These are phyloP conservation scores for Anolis carolinensis DNA, from an alignment of 2,113 vertebrate genomes.

Conservation along the genomic window DNA sequence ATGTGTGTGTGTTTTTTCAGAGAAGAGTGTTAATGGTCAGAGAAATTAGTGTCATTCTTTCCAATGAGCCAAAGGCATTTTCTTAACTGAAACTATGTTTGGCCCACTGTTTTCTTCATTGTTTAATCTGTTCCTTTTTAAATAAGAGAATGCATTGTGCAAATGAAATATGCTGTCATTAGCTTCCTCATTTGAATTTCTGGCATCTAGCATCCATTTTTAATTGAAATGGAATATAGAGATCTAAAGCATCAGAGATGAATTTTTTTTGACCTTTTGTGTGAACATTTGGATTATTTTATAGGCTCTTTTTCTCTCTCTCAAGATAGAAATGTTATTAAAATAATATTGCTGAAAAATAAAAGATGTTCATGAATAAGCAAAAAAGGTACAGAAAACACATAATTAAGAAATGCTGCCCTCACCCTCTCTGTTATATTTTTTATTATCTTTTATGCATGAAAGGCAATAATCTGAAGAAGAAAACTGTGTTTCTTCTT, in stretches of 20 bases:
- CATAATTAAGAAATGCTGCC: no score
- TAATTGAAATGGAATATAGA: slow-evolving; percentile 60
- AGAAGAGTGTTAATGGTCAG: not conserved
- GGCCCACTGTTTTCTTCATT: not conserved
- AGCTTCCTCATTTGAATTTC: slow-evolving; percentile 51
- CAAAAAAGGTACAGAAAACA: no score
- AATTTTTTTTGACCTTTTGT: slow-evolving; percentile 58
- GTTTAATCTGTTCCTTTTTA: slow-evolving; percentile 5
- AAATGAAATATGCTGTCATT: slow-evolving; percentile 39
- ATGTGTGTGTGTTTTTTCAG: no score
- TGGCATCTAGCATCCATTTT: slow-evolving; percentile 46
- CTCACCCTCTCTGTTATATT: no score
- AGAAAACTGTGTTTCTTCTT: no score
- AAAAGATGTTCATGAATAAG: not conserved
- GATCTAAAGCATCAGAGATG: slow-evolving; percentile 49
- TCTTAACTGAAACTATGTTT: not conserved
- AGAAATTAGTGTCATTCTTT: not conserved
- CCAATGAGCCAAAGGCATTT: not conserved
- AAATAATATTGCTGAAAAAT: slow-evolving; percentile 42
- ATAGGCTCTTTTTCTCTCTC: not conserved
- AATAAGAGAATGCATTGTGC: slow-evolving; percentile 28
- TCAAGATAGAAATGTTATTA: no score
- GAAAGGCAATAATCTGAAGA: no score
- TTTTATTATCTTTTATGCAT: no score
- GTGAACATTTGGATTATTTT: slow-evolving; percentile 28